These are phyloP conservation scores for Odontocerum albicorne DNA, from an alignment of 2,888 invertebrate genomes.

Conservation along the genomic window DNA sequence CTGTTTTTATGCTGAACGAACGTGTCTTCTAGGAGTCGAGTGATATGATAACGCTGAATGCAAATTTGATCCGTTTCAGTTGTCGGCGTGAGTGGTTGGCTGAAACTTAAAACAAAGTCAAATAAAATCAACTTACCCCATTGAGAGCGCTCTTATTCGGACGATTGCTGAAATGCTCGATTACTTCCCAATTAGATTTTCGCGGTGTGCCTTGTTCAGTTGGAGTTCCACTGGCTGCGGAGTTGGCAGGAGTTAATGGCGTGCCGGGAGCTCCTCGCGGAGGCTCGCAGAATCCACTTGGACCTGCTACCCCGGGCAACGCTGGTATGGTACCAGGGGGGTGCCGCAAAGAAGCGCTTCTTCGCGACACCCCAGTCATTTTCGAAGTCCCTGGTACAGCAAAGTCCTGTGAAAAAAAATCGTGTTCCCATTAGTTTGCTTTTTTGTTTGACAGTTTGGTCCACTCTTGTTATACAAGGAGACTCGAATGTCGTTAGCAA, in stretches of 20 bases:
- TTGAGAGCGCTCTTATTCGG: slow-evolving; percentile 42
- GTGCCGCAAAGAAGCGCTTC: slow-evolving; percentile 17
- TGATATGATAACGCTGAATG: no score
- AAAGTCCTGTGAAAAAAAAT: no score
- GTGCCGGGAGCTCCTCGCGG: slow-evolving; percentile 41
- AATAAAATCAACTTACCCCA: slow-evolving; percentile 14
- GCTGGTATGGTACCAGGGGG: slow-evolving; percentile 33
- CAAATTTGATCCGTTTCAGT: no score
- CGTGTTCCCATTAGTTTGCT: no score
- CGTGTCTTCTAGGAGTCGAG: no score
- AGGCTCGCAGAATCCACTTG: slow-evolving; percentile 54
- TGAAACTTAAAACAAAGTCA: no score
- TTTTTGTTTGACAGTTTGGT: no score
- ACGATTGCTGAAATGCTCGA: slow-evolving; percentile 77
- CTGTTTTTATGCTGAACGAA: no score
- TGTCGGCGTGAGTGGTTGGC: no score
- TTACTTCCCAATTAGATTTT: slow-evolving; percentile 90
- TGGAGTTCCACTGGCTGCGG: slow-evolving; percentile 48
- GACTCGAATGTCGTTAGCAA: no score
- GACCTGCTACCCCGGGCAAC: background rate
- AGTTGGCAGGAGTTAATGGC: slow-evolving; percentile 51
- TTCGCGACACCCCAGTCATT: background rate
- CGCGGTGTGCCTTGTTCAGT: slow-evolving; percentile 65
- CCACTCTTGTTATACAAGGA: no score
- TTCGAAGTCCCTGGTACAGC: slow-evolving; percentile 5